Percentiles rank a stretch among this genome's conserved stretches.
Conservation (phyloP, 2,888 invertebrate species). For the Rotaria magnacalcarata region DNA sequence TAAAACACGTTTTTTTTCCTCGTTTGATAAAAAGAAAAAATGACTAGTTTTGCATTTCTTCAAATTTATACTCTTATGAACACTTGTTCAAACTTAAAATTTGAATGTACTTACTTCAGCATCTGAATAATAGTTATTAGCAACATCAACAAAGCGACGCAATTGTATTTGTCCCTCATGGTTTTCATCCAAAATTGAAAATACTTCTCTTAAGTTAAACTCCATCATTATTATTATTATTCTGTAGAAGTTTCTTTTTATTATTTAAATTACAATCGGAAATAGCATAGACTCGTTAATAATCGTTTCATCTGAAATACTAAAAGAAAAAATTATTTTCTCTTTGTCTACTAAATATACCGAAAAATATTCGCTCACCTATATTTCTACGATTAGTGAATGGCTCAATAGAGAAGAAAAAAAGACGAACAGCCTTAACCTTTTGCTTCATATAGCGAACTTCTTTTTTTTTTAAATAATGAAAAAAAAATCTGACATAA, state of each 20-base stretch:
- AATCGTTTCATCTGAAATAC: not conserved
- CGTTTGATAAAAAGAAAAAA: not conserved
- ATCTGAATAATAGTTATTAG: slow-evolving; percentile 28
- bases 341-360: not conserved
- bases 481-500: too few relatives aligned
- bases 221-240: not conserved
- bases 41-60: too few relatives aligned
- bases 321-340: not conserved
- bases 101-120: slow-evolving; percentile 12
- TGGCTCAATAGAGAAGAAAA: not conserved
- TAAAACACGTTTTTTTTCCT: not conserved
- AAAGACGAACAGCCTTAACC: not conserved
- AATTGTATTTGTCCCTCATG: not conserved
- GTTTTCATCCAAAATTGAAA: slow-evolving; percentile 23
- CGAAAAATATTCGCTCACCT: not conserved
- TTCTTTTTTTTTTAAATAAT: not conserved
- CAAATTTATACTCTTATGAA: not conserved
- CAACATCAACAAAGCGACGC: not conserved
- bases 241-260: not conserved
- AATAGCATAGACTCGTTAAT: not conserved
- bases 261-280: not conserved
- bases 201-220: slow-evolving; percentile 2
- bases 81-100: not conserved
- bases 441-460: not conserved
- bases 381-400: not conserved